A percentile compares a stretch with the other conserved stretches of the same genome.
phyloP scores from a whole-genome alignment of 1,140 invertebrate species.

The Myzus persicae region DNA sequence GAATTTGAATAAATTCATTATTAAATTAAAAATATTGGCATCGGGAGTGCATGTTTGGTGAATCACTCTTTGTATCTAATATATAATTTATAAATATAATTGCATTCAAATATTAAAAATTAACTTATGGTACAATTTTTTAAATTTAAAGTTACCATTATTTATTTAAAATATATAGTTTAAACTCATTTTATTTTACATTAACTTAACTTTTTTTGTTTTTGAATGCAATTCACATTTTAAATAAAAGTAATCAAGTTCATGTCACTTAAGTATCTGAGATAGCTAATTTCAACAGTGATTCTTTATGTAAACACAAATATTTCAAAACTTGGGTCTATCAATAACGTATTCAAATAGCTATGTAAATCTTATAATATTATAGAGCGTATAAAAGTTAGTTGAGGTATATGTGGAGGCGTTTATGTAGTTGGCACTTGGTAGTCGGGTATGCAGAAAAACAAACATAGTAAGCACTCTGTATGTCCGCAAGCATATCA shows the following conservation, averaged over 20 bases:
- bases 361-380: background rate
- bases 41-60: no score
- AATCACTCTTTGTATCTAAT: no score
- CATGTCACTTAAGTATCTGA: background rate
- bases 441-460: background rate
- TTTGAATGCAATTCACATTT: background rate
- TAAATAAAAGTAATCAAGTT: background rate
- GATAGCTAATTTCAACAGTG: background rate
- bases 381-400: background rate
- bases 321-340: background rate
- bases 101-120: no score
- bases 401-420: background rate
- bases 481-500: background rate
- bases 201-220: no score
- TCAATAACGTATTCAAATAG: background rate
- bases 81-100: no score
- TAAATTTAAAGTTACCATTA: no score
- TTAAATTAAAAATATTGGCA: no score
- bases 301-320: background rate
- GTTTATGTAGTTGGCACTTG: background rate
- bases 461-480: background rate
- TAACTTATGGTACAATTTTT: no score
- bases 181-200: no score
- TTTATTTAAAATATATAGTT: no score
- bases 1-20: no score